These are phyloP conservation scores for Horisme vitalbata DNA, from an alignment of 2,888 invertebrate genomes.

Conservation along the genomic window DNA sequence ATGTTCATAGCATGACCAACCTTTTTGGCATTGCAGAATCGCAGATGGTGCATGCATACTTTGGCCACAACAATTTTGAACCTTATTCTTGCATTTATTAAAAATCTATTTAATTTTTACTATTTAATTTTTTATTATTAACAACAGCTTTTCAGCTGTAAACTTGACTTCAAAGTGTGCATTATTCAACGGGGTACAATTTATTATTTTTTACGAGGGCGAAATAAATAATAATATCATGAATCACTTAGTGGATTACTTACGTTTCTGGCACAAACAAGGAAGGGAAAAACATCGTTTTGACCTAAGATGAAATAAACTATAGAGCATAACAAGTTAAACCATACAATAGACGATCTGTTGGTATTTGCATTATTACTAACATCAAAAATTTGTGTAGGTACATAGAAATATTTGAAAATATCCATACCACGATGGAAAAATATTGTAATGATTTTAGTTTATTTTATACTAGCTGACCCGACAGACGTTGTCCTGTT, in stretches of 20 bases:
- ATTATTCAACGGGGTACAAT: slow-evolving; percentile 31
- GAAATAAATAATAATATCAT: slow-evolving; percentile 50
- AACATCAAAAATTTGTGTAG: too few relatives aligned
- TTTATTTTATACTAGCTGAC: too few relatives aligned
- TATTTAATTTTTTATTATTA: too few relatives aligned
- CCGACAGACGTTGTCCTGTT: too few relatives aligned
- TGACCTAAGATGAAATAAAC: slow-evolving; percentile 25
- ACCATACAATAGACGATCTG: too few relatives aligned
- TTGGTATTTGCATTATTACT: too few relatives aligned
- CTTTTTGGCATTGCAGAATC: slow-evolving; percentile 17
- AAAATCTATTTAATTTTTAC: too few relatives aligned
- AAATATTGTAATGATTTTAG: too few relatives aligned
- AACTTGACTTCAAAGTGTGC: slow-evolving; percentile 1
- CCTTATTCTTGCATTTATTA: background rate
- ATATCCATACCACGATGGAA: too few relatives aligned
- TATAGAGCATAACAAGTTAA: background rate
- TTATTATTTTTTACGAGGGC: slow-evolving; percentile 34
- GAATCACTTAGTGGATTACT: slow-evolving; percentile 59
- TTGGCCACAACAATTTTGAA: background rate
- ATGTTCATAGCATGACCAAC: slow-evolving; percentile 26
- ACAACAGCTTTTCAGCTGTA: too few relatives aligned
- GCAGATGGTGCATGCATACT: slow-evolving; percentile 8
- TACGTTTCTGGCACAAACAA: slow-evolving; percentile 52
- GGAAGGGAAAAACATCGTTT: slow-evolving; percentile 42
- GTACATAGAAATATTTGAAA: too few relatives aligned